phyloP scores from a whole-genome alignment of 2,797 vertebrate genomes.

The Tenualosa thibaudeaui region DNA sequence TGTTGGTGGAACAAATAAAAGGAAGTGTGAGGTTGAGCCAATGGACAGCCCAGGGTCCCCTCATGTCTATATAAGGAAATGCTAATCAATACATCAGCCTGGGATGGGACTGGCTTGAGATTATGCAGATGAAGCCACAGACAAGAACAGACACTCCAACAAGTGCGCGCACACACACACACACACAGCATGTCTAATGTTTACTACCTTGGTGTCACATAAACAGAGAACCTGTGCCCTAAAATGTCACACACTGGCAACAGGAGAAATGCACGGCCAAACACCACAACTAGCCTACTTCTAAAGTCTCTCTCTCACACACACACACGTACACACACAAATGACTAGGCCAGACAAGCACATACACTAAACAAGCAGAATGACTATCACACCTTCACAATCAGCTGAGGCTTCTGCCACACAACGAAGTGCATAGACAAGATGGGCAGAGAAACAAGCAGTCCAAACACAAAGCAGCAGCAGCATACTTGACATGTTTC shows the following conservation, averaged over 20 bases:
- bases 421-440: neutral
- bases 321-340: neutral
- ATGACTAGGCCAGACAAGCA: neutral
- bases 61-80: constrained; percentile 48
- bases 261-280: neutral
- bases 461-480: neutral
- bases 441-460: neutral
- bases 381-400: neutral
- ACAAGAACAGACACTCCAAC: neutral
- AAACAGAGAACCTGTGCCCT: neutral
- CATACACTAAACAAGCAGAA: neutral
- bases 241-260: neutral
- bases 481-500: neutral
- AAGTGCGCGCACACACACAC: neutral
- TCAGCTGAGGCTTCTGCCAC: neutral
- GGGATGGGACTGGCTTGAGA: neutral
- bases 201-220: too few relatives aligned
- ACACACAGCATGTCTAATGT: too few relatives aligned
- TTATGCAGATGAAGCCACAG: constrained; percentile 21
- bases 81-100: constrained; percentile 43
- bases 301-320: neutral
- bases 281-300: neutral
- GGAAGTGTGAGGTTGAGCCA: constrained; percentile 51
- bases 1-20: constrained; percentile 40
- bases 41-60: constrained; percentile 44